phyloP scores from a whole-genome alignment of 2,888 invertebrate species.

The Arrhopalites spinosus region DNA sequence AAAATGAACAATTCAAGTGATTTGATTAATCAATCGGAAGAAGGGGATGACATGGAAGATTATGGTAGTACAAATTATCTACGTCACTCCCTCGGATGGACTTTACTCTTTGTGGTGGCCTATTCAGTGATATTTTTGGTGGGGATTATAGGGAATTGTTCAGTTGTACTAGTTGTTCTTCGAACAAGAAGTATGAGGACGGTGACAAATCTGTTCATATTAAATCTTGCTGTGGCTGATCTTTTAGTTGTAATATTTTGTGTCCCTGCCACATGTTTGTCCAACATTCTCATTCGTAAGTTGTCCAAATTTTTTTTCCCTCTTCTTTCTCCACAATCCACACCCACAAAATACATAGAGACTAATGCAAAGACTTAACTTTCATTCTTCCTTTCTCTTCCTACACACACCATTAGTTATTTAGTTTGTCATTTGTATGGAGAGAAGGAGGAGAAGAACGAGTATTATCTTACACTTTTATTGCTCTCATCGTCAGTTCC shows the following conservation, averaged over 20 bases:
- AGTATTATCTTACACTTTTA: no score
- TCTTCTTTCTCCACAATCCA: not conserved
- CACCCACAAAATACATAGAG: no score
- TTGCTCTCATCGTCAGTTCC: no score
- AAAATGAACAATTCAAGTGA: conserved; percentile 27
- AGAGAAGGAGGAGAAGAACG: no score
- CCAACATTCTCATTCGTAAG: conserved; percentile 61
- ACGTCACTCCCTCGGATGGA: conserved; percentile 57
- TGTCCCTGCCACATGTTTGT: conserved; percentile 61
- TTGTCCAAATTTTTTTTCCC: conserved; percentile 30
- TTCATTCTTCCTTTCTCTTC: no score
- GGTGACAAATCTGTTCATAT: conserved; percentile 58
- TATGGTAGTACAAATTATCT: conserved; percentile 22
- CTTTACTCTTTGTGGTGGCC: conserved; percentile 57
- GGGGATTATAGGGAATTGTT: conserved; percentile 58
- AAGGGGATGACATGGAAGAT: not conserved
- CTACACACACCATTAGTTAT: not conserved
- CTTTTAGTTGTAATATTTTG: conserved; percentile 62
- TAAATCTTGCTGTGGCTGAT: conserved; percentile 57
- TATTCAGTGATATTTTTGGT: conserved; percentile 58
- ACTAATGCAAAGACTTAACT: no score
- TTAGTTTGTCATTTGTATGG: not conserved
- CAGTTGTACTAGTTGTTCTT: conserved; percentile 56
- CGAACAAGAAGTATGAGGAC: conserved; percentile 34
- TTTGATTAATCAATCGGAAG: no score